Evolutionary conservation across 2,797 vertebrate genomes (phyloP).

Genomic region (Myotis pilosus): DNA sequence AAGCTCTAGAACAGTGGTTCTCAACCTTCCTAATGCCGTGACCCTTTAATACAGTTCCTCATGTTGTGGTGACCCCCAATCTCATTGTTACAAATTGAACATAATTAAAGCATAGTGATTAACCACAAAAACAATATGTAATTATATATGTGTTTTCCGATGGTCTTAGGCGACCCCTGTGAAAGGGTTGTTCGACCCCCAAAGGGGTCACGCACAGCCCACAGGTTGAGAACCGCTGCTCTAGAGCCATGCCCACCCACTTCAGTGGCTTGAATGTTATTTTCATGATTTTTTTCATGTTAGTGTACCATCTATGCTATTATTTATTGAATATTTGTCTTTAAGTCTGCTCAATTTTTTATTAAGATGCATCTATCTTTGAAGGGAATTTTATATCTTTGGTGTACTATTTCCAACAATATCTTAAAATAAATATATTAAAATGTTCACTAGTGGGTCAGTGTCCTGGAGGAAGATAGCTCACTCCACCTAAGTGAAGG

Average conservation of each 20-base stretch:
- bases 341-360: not conserved
- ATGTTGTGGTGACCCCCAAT: no score
- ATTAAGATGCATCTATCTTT: not conserved
- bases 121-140: no score
- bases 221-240: not conserved
- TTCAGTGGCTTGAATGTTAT: not conserved
- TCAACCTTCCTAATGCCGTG: no score
- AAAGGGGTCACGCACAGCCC: no score
- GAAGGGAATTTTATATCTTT: not conserved
- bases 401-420: not conserved
- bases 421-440: conserved; percentile 22
- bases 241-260: not conserved
- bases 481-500: not conserved
- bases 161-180: no score
- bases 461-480: not conserved
- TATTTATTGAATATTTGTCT: not conserved
- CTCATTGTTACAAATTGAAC: no score
- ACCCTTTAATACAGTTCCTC: no score
- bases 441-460: not conserved
- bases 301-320: not conserved
- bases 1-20: not conserved
- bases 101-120: no score
- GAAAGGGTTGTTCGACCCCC: no score
- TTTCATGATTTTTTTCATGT: not conserved
- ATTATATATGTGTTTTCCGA: no score